Percentiles rank a stretch among this genome's conserved stretches.
Evolutionary conservation across 2,797 vertebrate genomes (phyloP).

Genomic region (Spinus pinus): DNA sequence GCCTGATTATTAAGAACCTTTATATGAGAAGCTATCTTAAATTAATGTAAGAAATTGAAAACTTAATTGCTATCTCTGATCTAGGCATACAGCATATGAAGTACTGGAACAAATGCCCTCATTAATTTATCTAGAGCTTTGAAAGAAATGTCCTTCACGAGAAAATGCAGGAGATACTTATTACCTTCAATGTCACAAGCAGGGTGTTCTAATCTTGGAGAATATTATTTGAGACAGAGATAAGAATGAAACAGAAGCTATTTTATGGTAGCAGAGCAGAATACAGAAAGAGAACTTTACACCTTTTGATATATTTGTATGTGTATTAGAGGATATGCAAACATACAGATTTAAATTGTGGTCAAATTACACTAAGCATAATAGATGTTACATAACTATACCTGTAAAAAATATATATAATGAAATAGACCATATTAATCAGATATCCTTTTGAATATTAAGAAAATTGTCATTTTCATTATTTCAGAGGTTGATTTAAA

Average conservation of each 20-base stretch:
- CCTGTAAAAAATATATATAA: neutral
- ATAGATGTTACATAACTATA: neutral
- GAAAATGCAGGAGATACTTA: neutral
- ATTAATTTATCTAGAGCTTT: neutral
- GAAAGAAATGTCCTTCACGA: neutral
- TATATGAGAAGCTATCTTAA: neutral
- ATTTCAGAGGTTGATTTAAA: neutral
- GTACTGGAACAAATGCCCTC: neutral
- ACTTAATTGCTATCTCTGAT: neutral
- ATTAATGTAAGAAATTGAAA: neutral
- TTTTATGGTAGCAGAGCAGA: neutral
- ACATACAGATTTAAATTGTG: neutral
- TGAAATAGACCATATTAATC: neutral
- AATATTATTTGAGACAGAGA: neutral
- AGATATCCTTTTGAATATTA: neutral
- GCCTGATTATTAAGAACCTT: neutral
- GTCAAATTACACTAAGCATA: neutral
- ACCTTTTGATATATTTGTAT: neutral
- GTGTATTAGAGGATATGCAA: neutral
- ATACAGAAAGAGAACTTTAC: neutral
- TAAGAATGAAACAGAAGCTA: neutral
- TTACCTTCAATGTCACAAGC: neutral
- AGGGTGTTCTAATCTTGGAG: neutral
- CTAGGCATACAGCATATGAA: neutral
- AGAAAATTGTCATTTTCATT: neutral